Evolutionary conservation across 2,797 vertebrate species (phyloP).

Genomic region (Synaphobranchus kaupii): DNA sequence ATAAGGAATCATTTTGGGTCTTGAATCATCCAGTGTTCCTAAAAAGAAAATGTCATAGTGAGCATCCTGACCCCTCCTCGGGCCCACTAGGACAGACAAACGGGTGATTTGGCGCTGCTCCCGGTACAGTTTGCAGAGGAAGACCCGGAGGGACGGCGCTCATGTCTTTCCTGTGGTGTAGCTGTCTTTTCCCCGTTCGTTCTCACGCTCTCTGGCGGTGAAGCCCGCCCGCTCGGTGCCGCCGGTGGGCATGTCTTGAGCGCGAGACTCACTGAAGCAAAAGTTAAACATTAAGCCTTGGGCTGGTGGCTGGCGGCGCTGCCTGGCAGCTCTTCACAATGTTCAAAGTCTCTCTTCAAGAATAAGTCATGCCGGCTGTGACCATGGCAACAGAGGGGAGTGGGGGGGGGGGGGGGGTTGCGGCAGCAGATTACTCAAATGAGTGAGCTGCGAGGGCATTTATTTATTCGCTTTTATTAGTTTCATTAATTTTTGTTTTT

Average conservation of each 20-base stretch:
- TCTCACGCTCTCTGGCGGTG: background rate
- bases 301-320: background rate
- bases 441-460: background rate
- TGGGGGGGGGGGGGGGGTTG: constrained; percentile 16
- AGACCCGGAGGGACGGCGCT: background rate
- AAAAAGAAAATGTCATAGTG: background rate
- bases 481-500: background rate
- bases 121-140: background rate
- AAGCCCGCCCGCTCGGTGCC: background rate
- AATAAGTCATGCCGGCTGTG: constrained; percentile 32
- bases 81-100: background rate
- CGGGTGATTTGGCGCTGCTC: background rate
- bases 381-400: constrained; percentile 22
- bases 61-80: background rate
- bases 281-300: constrained; percentile 36
- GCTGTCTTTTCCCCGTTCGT: constrained; percentile 11
- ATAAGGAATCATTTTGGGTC: background rate
- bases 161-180: background rate
- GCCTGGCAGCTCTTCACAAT: constrained; percentile 15
- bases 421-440: constrained; percentile 19
- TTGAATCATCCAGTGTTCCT: background rate
- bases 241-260: background rate
- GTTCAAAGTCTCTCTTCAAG: constrained; percentile 23
- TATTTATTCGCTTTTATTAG: background rate
- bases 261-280: background rate